Evolutionary conservation across 1,140 invertebrate genomes (phyloP), one percentile per base, ranked within the genome.

Genomic region (Drosophila takahashii): DNA sequence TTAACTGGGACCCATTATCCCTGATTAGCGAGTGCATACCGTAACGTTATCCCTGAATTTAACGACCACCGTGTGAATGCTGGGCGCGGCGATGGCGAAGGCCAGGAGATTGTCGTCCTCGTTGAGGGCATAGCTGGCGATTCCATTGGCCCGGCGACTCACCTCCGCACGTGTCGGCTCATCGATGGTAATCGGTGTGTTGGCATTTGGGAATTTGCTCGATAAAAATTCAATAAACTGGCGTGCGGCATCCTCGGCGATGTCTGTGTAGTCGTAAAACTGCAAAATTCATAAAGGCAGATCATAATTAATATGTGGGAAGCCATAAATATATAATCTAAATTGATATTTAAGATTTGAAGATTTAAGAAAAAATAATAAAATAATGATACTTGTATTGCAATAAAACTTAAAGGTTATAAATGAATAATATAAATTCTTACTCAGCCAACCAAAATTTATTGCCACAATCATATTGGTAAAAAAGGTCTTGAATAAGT

Each of bases 11-110:
- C 9, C 16, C 37, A 22, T 59, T 45, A 41, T 42, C 29, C 36
- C 18, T 52, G 58, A 70, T 57, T 70, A 57, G 66, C 59, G 42
- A 15, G 32, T 15, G 48, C 80, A 62, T 61, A 92, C 91, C 86
- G 86, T 90, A 61, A 92, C 90, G 60, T 91, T 92, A 60, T 92
- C 90, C 70, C 85, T 80, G 77, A 92, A 92, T 78, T 92, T 92
- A 47, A 92, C 90, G 58, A 92, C 92, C 53, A 92, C 92, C 16
- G 92, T 86, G 79, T 92, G 91, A 64, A 91, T 84, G 58, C 78
- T 84, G 47, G 92, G 92, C 48, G 92, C 91, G 51, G 92, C 92
- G 13, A 92, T 91, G 52, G 91, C 92, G 77, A 92, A 91, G 18
- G 92, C 92, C 78, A 92, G 51, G 16, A 92, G 79, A 60, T 86